A percentile compares a stretch with the other conserved stretches of the same genome.
phyloP scores from a whole-genome alignment of 2,797 vertebrate genomes.

The Champsocephalus esox region DNA sequence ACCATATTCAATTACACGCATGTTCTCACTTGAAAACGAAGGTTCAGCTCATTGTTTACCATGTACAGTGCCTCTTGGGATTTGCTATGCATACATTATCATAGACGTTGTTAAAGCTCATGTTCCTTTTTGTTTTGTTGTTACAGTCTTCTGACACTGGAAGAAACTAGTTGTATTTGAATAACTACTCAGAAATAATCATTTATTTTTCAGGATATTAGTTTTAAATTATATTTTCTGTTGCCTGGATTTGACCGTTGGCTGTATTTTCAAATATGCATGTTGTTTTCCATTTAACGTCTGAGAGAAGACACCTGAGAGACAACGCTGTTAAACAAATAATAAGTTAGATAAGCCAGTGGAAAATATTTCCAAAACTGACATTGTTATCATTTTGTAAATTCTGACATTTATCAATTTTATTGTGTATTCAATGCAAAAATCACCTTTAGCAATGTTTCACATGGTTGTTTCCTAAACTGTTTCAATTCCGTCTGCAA shows the following conservation, averaged over 20 bases:
- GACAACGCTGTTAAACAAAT: not conserved
- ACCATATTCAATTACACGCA: slow-evolving; percentile 30
- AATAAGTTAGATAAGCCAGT: not conserved
- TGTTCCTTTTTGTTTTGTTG: not conserved
- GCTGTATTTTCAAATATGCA: not conserved
- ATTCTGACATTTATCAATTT: too few species aligned
- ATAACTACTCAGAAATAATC: not conserved
- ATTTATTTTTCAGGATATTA: not conserved
- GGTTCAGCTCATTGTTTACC: slow-evolving; percentile 13
- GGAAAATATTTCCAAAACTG: not conserved
- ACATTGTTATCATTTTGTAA: not conserved
- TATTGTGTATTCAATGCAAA: slow-evolving; percentile 2
- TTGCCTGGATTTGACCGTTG: not conserved
- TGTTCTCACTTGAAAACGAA: slow-evolving; percentile 32
- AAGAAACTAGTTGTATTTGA: not conserved
- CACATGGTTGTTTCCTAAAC: slow-evolving; percentile 7
- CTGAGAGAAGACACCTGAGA: not conserved
- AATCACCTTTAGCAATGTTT: slow-evolving; percentile 1
- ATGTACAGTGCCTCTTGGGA: slow-evolving; percentile 16
- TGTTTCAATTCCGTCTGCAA: slow-evolving; percentile 16
- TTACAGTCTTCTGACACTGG: not conserved
- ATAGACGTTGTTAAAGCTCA: not conserved
- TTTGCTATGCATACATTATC: slow-evolving; percentile 18
- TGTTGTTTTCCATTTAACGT: not conserved
- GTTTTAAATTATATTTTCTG: slow-evolving; percentile 2